Base-by-base conservation (phyloP, 2,797 vertebrate species). In the Prionace glauca region DNA sequence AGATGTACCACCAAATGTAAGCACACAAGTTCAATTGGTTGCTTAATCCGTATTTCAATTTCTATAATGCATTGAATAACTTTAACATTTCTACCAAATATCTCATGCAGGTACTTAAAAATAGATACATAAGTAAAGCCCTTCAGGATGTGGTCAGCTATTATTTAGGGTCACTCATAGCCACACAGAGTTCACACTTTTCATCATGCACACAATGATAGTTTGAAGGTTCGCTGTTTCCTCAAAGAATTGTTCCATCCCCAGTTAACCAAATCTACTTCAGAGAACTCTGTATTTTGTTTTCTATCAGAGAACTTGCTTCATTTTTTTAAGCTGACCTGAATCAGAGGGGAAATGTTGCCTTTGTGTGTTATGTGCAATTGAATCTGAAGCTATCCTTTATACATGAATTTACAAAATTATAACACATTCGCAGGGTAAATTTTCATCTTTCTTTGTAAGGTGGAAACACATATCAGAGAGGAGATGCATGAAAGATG, bases 71-170 rank as follows among this genome's bases (percentile, higher is more conserved):
- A 8, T n/a, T 22, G 3, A 91, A 67, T n/a, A 9, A 65, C 60
- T 36, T 65, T 67, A 91, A 67, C 60, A 36, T 18, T 20, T 91
- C 32, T 60, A 7, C 36, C 65, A n/a, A 69, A 45, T 41, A 41
- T 69, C 36, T 69, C 65, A 92, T 41, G n/a, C n/a, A 69, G 3
- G 36, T 36, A 69, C 20, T 22, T 62, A 92, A 92, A 92, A 92
- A 92, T 92, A 92, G 90, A 41, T 9, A 41, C 62, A 92, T 60
- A 32, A 91, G n/a, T 92, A 41, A 67, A 67, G 18, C n/a, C n/a
- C 10, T 69, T 69, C 69, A 92, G 90, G 90, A 92, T 92, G 90
- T 92, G 90, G 90, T 92, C 90, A 92, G 65, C 90, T 69, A 3
- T 41, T 69, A 62, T 20, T 41, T 41, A 92, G 65, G 65, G n/a